These are phyloP conservation scores for Enoplosus armatus DNA, from an alignment of 2,797 vertebrate genomes.

Conservation along the genomic window DNA sequence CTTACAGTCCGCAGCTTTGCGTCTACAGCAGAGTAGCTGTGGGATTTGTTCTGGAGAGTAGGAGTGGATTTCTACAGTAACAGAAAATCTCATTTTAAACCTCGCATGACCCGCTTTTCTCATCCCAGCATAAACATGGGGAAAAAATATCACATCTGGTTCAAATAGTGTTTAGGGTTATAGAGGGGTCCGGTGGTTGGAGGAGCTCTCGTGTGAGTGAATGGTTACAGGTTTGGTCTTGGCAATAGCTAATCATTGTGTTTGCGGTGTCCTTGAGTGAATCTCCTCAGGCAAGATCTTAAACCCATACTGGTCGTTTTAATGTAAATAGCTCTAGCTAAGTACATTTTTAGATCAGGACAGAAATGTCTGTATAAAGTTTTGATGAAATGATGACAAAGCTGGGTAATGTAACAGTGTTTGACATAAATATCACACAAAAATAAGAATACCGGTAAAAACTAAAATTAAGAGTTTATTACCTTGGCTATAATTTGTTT, in stretches of 20 bases:
- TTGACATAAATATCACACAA: neutral
- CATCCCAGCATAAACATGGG: conserved; percentile 36
- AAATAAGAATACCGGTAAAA: neutral
- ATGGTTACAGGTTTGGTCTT: conserved; percentile 20
- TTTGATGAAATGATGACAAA: neutral
- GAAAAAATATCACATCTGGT: conserved; percentile 59
- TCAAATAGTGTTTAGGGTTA: conserved; percentile 36
- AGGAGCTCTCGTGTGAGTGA: conserved; percentile 10
- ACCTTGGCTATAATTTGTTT: neutral
- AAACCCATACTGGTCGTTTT: neutral
- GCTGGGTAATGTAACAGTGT: neutral
- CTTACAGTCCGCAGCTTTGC: conserved; percentile 40
- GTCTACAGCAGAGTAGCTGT: conserved; percentile 29
- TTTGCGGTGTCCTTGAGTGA: conserved; percentile 28
- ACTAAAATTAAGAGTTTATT: neutral
- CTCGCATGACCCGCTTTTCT: conserved; percentile 60
- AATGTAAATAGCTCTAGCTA: neutral
- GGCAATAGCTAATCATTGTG: neutral
- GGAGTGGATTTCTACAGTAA: conserved; percentile 56
- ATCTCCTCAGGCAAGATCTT: neutral
- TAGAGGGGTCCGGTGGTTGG: conserved; percentile 18
- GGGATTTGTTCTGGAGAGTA: conserved; percentile 61
- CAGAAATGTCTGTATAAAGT: neutral
- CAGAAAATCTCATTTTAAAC: conserved; percentile 69
- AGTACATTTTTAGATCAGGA: neutral